Evolutionary conservation across 2,113 vertebrate species (phyloP).

Genomic region (Odocoileus virginianus): DNA sequence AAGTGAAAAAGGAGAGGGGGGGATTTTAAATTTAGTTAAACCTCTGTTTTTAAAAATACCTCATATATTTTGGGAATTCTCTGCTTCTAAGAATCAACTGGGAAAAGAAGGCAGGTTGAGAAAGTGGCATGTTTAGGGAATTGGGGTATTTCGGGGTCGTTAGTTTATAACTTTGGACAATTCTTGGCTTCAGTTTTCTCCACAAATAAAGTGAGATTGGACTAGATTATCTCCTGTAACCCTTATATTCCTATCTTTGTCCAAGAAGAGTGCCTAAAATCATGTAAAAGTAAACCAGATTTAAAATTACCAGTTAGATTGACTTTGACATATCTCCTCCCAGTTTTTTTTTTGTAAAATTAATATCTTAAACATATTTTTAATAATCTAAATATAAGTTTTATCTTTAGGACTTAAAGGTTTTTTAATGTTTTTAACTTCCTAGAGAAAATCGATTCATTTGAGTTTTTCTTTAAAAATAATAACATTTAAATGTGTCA

Average conservation of each 20-base stretch:
- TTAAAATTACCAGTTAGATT: neutral
- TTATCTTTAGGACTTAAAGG: neutral
- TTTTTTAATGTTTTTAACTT: neutral
- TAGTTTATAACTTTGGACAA: neutral
- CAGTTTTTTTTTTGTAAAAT: conserved; percentile 12
- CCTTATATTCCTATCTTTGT: conserved; percentile 7
- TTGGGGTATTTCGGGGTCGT: neutral
- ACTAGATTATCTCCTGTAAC: neutral
- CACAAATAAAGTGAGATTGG: neutral
- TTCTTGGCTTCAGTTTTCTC: neutral
- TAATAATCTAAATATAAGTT: neutral
- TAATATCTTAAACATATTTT: neutral
- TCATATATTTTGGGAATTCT: neutral
- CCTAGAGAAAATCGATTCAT: neutral
- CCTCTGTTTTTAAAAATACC: neutral
- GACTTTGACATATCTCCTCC: neutral
- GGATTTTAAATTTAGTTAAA: neutral
- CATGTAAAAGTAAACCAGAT: neutral
- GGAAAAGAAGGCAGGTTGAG: neutral
- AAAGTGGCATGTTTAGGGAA: neutral
- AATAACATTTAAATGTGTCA: neutral
- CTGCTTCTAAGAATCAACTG: neutral
- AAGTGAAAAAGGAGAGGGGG: neutral
- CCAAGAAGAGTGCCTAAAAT: neutral
- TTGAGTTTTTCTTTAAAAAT: neutral